These are phyloP conservation scores for Anguilla megastoma DNA, from an alignment of 2,797 vertebrate species.

Conservation along the genomic window DNA sequence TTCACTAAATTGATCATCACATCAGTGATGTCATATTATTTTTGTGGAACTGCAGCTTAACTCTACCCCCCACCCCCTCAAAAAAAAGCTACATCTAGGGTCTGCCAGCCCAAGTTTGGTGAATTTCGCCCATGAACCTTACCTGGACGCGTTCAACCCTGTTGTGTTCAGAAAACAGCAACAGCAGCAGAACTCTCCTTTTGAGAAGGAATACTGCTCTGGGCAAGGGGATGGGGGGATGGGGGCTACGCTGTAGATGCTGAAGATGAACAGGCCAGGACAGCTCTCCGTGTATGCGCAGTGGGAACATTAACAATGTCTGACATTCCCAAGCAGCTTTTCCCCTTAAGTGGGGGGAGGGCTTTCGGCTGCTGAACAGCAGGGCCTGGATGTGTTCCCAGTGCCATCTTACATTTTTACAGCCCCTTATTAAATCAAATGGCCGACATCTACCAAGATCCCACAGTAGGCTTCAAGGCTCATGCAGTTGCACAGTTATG, in stretches of 20 bases:
- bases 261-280: background rate
- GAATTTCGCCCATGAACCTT: background rate
- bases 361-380: background rate
- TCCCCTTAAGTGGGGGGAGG: background rate
- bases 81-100: background rate
- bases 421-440: background rate
- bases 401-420: background rate
- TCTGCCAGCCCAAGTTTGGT: background rate
- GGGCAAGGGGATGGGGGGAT: background rate
- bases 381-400: background rate
- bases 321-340: background rate
- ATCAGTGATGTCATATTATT: background rate
- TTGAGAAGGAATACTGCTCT: background rate
- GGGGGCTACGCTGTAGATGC: background rate
- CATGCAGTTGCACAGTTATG: background rate
- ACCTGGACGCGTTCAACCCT: background rate
- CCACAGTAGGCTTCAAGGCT: background rate
- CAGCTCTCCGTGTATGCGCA: background rate
- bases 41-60: background rate
- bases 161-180: background rate
- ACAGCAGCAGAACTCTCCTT: background rate
- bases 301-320: background rate
- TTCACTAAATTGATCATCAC: background rate
- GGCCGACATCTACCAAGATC: background rate
- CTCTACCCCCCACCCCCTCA: too few relatives aligned